Conservation (phyloP, 2,888 invertebrate species). For the Agrotis ipsilon region DNA sequence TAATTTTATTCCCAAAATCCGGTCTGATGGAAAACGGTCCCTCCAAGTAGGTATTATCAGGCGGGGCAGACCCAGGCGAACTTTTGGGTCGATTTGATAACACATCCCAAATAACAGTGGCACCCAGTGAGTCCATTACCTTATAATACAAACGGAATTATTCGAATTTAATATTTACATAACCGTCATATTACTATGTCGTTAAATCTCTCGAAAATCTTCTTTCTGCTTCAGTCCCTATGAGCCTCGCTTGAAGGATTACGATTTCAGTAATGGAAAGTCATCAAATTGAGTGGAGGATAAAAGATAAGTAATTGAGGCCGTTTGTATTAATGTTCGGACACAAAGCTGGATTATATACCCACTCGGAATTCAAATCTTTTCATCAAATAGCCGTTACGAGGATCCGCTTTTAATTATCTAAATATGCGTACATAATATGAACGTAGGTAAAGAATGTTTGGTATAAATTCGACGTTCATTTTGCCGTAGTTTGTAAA, state of each 20-base stretch:
- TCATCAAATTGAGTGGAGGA: slow-evolving; percentile 76
- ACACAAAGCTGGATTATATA: slow-evolving; percentile 46
- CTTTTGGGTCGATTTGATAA: slow-evolving; percentile 88
- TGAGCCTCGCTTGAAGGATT: slow-evolving; percentile 57
- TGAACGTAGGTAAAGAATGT: slow-evolving; percentile 19
- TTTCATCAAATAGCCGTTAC: slow-evolving; percentile 43
- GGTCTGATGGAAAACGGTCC: slow-evolving; percentile 85
- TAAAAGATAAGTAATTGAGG: slow-evolving; percentile 69
- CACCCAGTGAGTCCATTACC: slow-evolving; percentile 76
- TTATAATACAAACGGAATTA: slow-evolving; percentile 77
- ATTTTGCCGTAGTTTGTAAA: slow-evolving; percentile 61
- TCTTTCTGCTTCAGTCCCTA: slow-evolving; percentile 27
- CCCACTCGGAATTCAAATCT: slow-evolving; percentile 47
- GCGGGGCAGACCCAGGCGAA: slow-evolving; percentile 75
- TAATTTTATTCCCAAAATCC: slow-evolving; percentile 88
- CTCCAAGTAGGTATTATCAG: slow-evolving; percentile 79
- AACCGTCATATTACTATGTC: slow-evolving; percentile 51
- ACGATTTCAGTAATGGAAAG: slow-evolving; percentile 69
- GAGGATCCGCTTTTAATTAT: slow-evolving; percentile 50
- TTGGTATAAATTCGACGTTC: slow-evolving; percentile 32
- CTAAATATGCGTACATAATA: slow-evolving; percentile 15
- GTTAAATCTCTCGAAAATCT: slow-evolving; percentile 36
- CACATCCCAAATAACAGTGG: slow-evolving; percentile 76
- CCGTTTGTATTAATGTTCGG: slow-evolving; percentile 71
- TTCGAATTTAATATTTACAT: slow-evolving; percentile 64